Base-by-base conservation (phyloP, 1,140 invertebrate species). In the Drosophila bocki region DNA sequence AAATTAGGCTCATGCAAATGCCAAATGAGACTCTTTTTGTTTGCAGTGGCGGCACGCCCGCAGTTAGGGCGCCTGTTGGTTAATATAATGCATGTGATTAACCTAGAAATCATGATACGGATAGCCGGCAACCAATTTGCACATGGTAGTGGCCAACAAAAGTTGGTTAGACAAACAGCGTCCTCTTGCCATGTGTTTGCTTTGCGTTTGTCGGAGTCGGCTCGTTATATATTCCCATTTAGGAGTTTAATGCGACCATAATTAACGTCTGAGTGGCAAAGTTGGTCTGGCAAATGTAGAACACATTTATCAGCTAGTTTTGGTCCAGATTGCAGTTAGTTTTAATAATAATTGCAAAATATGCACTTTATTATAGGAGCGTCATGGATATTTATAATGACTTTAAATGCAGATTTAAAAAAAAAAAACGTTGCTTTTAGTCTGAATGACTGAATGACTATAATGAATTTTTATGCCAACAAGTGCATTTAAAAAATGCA, bases 1-100 rank as follows among this genome's bases (percentile, higher is more conserved):
- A 91, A 91, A 90, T 90, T 90, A 91, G 78, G 65, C 85, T 82
- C 82, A 90, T 82, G 85, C 70, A 80, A 82, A 77, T 63, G 71
- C 47, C 39, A 54, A 81, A 75, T 59, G 75, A 65, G 65, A 79
- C 72, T 70, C 83, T 70, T 69, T 82, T 88, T 83, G 76, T 87
- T 77, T 80, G 79, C 79, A 64, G 59, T 57, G 56, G 67, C 63
- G 39, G 63, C 63, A 54, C 48, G 39, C 41, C 48, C 48, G 22
- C 41, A 63, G 58, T 47, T 63, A 37, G 41, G 9, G 33, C 12
- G 47, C 42, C 47, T 71, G 64, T 62, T 86, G 58, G 63, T 75
- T 83, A 72, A 82, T 67, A 67, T 76, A 67, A 68, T 68, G 60
- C 77, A 78, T 61, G 69, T 82, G 82, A 86, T 86, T 85, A 85